phyloP scores from a whole-genome alignment of 2,797 vertebrate species.

The Lagorchestes hirsutus region DNA sequence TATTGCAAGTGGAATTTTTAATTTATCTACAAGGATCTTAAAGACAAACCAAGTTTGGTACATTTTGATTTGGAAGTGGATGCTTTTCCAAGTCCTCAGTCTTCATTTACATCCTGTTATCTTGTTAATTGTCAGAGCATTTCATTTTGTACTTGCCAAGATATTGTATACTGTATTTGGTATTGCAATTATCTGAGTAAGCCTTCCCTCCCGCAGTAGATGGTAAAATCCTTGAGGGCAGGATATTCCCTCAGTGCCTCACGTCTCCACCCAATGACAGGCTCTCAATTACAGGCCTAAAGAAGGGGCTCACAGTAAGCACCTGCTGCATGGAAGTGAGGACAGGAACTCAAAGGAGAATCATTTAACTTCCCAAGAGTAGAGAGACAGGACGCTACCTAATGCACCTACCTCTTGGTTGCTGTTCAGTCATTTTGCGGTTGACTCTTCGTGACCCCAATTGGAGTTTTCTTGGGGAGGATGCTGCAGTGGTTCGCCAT shows the following conservation, averaged over 20 bases:
- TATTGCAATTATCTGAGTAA: not conserved
- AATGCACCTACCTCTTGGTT: not conserved
- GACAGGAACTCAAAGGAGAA: constrained; percentile 20
- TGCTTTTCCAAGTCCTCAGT: not conserved
- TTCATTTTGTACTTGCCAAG: not conserved
- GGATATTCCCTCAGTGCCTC: not conserved
- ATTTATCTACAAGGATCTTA: constrained; percentile 22
- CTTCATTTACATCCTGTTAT: not conserved
- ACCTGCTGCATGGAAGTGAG: not conserved
- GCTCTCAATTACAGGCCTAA: not conserved
- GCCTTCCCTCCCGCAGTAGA: not conserved
- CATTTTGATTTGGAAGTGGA: constrained; percentile 21
- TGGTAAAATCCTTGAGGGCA: not conserved
- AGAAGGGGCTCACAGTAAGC: constrained; percentile 13
- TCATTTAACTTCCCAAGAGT: constrained; percentile 36
- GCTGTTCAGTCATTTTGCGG: too few relatives aligned
- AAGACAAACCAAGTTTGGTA: constrained; percentile 13
- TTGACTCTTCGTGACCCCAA: too few relatives aligned
- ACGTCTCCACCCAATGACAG: constrained; percentile 2
- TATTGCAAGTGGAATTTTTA: constrained; percentile 4
- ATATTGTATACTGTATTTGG: not conserved
- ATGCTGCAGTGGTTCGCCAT: too few relatives aligned
- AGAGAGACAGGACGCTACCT: constrained; percentile 1
- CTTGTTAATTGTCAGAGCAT: not conserved
- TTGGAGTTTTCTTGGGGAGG: too few relatives aligned